Percentiles rank a stretch among this genome's conserved stretches.
These are phyloP conservation scores for Esox masquinongy DNA, from an alignment of 2,797 vertebrate genomes.

Conservation along the genomic window DNA sequence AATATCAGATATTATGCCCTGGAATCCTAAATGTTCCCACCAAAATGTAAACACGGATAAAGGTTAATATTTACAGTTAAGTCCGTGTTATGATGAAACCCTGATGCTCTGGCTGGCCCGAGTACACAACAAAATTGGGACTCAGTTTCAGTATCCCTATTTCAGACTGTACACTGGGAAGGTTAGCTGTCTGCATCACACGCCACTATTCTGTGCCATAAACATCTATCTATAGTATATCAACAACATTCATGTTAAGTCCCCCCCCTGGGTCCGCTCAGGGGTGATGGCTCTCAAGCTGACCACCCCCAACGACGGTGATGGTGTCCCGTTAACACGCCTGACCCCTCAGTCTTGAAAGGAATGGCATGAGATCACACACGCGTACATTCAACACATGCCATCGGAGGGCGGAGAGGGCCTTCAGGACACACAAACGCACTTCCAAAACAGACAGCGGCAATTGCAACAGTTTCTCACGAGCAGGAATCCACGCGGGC, in stretches of 20 bases:
- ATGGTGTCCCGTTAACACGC: conserved; percentile 30
- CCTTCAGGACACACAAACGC: not conserved
- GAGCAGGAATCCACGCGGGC: not conserved
- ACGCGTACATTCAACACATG: conserved; percentile 2
- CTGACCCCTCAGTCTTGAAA: conserved; percentile 22
- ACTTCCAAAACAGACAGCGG: conserved; percentile 1
- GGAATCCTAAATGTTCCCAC: conserved; percentile 26
- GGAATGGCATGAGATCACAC: conserved; percentile 21
- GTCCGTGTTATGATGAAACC: not conserved
- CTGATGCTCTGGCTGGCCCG: conserved; percentile 13
- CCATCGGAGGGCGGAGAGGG: not conserved
- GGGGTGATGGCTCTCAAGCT: not conserved
- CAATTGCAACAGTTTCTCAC: not conserved
- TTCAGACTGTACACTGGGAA: conserved; percentile 19
- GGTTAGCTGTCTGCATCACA: not conserved
- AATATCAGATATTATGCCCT: not conserved
- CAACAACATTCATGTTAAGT: conserved; percentile 14
- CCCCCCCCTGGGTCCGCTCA: not conserved
- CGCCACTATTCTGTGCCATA: conserved; percentile 14
- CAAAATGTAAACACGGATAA: not conserved
- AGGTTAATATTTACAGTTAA: conserved; percentile 25
- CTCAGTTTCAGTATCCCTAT: conserved; percentile 34
- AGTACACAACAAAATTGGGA: conserved; percentile 15
- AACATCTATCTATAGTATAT: conserved; percentile 46
- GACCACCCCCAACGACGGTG: not conserved